phyloP scores from a whole-genome alignment of 2,888 invertebrate genomes.

The Conchocele bisecta region DNA sequence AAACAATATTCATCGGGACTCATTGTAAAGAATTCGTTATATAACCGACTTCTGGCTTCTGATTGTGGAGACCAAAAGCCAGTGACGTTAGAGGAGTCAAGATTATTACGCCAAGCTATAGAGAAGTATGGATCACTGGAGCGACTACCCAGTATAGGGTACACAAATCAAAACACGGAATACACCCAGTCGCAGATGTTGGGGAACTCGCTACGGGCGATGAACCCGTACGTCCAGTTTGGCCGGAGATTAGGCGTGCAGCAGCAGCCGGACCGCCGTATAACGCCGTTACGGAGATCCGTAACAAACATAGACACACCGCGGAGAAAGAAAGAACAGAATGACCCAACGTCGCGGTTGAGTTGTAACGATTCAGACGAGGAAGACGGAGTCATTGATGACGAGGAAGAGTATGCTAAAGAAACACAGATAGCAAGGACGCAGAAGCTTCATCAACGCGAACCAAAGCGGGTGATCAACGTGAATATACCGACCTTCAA shows the following conservation, averaged over 20 bases:
- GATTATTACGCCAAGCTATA: slow-evolving; percentile 43
- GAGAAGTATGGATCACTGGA: slow-evolving; percentile 53
- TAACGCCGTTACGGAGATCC: slow-evolving; percentile 31
- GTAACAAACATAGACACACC: slow-evolving; percentile 34
- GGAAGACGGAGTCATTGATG: slow-evolving; percentile 21
- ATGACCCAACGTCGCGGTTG: too few relatives aligned
- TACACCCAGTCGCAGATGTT: too few relatives aligned
- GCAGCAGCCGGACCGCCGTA: slow-evolving; percentile 10
- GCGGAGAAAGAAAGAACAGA: too few relatives aligned
- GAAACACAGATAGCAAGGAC: too few relatives aligned
- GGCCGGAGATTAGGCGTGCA: slow-evolving; percentile 29
- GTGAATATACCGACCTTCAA: too few relatives aligned
- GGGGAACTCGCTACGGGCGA: too few relatives aligned
- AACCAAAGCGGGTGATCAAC: too few relatives aligned
- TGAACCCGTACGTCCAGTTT: too few relatives aligned
- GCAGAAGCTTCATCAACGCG: too few relatives aligned
- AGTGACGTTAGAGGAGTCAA: slow-evolving; percentile 20
- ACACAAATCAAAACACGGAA: slow-evolving; percentile 9
- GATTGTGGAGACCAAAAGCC: slow-evolving; percentile 16
- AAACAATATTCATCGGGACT: slow-evolving; percentile 54
- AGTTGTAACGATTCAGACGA: slow-evolving; percentile 36
- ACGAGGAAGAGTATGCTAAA: slow-evolving; percentile 13
- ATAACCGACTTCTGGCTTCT: slow-evolving; percentile 40
- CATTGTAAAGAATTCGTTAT: slow-evolving; percentile 48
- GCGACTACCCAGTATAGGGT: slow-evolving; percentile 46